Base-by-base conservation (phyloP, 92 coral and sea anemone genomes). In the Phenganax marumi region DNA sequence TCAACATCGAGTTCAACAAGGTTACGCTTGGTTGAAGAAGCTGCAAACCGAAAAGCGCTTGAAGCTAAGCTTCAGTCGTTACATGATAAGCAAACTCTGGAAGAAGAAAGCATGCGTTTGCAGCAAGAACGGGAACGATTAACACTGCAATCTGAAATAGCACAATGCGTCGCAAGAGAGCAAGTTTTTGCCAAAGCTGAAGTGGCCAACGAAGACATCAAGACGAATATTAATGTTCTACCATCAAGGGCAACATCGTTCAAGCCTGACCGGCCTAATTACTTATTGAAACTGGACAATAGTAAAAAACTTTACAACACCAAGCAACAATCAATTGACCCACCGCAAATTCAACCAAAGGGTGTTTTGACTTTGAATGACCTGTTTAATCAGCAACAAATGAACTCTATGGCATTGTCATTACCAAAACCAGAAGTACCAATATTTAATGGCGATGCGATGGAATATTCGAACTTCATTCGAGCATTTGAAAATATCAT, bases 381-480 rank as follows among this genome's bases (percentile, higher is more conserved):
- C 22, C 13, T 68, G 13, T 68, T 68, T 10, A 68, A 7, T 66
- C 91, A 88, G 61, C 88, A 86, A 68, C 90, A 86, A 58, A 82
- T 75, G 80, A 66, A 85, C n/a, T 55, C 73, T 61, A 76, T 76
- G 84, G 87, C 85, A 13, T 86, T 89, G 22, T 74, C 77, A 22
- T 65, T 88, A 33, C 84, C 80, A 18, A 88, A 85, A 18, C 83
- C 89, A 61, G 77, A 73, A 25, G 51, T 85, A 26, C 91, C 76
- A 19, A 46, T 83, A 26, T 83, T 86, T 52, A 80, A 77, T 14
- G 83, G 79, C 1, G 48, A 64, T 62, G 80, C 88, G 3, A 21
- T 77, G 17, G 74, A 83, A 58, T 87, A 87, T 72, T 78, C 72
- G 56, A 66, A 83, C 87, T 79, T 84, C 49, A 50, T 79, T 56